Evolutionary conservation across 2,797 vertebrate species (phyloP).

Genomic region (Pachyuromys duprasi): DNA sequence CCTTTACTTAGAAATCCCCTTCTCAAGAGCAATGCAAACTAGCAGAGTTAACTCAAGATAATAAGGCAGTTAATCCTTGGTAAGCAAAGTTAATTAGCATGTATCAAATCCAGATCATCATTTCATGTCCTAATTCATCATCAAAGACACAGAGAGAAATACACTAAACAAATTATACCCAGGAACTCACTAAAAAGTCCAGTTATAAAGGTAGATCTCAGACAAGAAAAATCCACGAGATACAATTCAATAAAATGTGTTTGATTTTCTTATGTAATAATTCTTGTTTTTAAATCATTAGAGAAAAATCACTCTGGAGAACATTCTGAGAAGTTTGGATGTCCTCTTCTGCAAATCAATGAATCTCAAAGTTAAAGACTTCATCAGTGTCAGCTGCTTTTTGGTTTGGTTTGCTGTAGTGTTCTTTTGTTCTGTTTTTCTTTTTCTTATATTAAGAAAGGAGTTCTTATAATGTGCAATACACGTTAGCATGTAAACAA

Average conservation of each 20-base stretch:
- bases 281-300: background rate
- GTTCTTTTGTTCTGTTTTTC: background rate
- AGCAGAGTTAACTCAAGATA: conserved; percentile 61
- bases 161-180: conserved; percentile 74
- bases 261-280: conserved; percentile 68
- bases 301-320: conserved; percentile 41
- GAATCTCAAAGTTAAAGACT: conserved; percentile 49
- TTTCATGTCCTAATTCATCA: conserved; percentile 69
- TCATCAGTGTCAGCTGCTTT: conserved; percentile 38
- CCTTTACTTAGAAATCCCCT: conserved; percentile 80
- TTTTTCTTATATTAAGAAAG: background rate
- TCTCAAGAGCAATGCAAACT: conserved; percentile 76
- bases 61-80: conserved; percentile 74
- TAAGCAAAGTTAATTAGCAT: conserved; percentile 73
- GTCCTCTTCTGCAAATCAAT: conserved; percentile 57
- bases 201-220: conserved; percentile 18
- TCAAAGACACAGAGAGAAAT: conserved; percentile 66
- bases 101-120: conserved; percentile 71
- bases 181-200: conserved; percentile 43
- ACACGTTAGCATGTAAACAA: background rate
- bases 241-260: conserved; percentile 58
- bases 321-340: conserved; percentile 9
- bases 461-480: conserved; percentile 38
- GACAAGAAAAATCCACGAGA: conserved; percentile 66
- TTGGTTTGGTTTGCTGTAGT: background rate